Percentiles rank a stretch among this genome's conserved stretches.
Evolutionary conservation across 2,797 vertebrate species (phyloP).

Genomic region (Betta splendens): DNA sequence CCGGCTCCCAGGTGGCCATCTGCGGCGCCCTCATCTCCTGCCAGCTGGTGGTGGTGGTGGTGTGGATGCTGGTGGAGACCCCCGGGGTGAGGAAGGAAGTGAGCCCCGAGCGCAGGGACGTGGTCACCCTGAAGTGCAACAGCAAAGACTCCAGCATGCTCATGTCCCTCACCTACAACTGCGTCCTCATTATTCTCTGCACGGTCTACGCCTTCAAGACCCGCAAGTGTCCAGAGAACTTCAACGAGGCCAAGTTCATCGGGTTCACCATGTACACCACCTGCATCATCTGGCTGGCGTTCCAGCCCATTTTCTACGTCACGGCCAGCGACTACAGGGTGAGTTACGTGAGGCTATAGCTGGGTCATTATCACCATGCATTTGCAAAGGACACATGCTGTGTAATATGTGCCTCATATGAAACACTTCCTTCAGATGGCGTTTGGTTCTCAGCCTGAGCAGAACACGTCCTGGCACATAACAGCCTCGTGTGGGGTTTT

Average conservation of each 20-base stretch:
- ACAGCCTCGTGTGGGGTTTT: slow-evolving; percentile 31
- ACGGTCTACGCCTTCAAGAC: slow-evolving; percentile 99
- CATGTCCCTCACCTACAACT: slow-evolving; percentile 95
- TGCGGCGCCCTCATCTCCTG: slow-evolving; percentile 94
- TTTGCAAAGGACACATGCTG: background rate
- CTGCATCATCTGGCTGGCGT: slow-evolving; percentile 99
- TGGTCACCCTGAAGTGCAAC: slow-evolving; percentile 96
- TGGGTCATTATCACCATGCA: background rate
- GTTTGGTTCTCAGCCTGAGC: slow-evolving; percentile 28
- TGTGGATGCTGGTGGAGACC: slow-evolving; percentile 93
- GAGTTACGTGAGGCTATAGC: slow-evolving; percentile 61
- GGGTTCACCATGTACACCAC: slow-evolving; percentile 99
- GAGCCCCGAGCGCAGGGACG: slow-evolving; percentile 89
- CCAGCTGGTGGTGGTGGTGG: slow-evolving; percentile 91
- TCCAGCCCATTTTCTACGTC: slow-evolving; percentile 99
- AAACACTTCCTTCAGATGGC: slow-evolving; percentile 25
- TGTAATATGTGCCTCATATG: slow-evolving; percentile 14
- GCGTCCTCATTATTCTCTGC: slow-evolving; percentile 96
- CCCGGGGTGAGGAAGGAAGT: slow-evolving; percentile 96
- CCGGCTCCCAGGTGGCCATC: slow-evolving; percentile 95
- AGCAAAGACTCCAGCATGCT: slow-evolving; percentile 97
- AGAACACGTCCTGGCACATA: slow-evolving; percentile 30
- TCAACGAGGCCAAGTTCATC: slow-evolving; percentile 99
- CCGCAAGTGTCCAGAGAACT: slow-evolving; percentile 98
- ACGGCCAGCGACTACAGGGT: slow-evolving; percentile 99